These are phyloP conservation scores for Ashinkailepas kermadecensis DNA, from an alignment of 2,888 invertebrate genomes.

Conservation along the genomic window DNA sequence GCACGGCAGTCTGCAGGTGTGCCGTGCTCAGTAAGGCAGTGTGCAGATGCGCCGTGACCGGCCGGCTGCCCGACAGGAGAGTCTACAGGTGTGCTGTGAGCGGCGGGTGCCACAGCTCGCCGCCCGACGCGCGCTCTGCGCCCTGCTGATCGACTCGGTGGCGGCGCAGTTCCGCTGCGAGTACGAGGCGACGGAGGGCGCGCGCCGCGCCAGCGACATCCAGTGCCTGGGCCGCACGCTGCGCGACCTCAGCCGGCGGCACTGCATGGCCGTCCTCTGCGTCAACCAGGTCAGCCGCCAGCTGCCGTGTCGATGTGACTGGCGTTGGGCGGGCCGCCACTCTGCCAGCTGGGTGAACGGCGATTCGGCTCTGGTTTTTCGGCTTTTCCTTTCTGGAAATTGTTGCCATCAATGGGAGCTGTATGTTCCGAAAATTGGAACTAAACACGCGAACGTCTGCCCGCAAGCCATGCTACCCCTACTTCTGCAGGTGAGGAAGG, in stretches of 20 bases:
- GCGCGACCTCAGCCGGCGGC: conserved; percentile 49
- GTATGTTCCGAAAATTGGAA: too few species aligned
- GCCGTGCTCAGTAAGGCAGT: too few species aligned
- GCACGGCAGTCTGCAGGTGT: too few species aligned
- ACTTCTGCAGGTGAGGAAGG: too few species aligned
- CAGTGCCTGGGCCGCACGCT: conserved; percentile 51
- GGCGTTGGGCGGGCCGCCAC: too few species aligned
- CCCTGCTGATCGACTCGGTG: conserved; percentile 65
- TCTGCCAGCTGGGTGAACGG: too few species aligned
- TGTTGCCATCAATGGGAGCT: too few species aligned
- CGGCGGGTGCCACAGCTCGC: conserved; percentile 51
- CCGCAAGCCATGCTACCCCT: too few species aligned
- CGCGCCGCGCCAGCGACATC: conserved; percentile 51
- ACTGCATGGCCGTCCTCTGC: conserved; percentile 55
- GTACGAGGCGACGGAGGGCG: conserved; percentile 47
- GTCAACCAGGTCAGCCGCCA: conserved; percentile 57
- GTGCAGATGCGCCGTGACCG: background rate
- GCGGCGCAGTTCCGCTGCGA: conserved; percentile 59
- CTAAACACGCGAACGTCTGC: too few species aligned
- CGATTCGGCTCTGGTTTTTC: too few species aligned
- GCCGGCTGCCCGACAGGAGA: conserved; percentile 43
- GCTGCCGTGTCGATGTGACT: too few species aligned
- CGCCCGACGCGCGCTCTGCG: conserved; percentile 47
- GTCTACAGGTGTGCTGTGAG: conserved; percentile 50
- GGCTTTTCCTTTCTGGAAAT: too few species aligned